Base-by-base conservation (phyloP, 1,140 invertebrate genomes). In the Diplogasteroides magnus region DNA sequence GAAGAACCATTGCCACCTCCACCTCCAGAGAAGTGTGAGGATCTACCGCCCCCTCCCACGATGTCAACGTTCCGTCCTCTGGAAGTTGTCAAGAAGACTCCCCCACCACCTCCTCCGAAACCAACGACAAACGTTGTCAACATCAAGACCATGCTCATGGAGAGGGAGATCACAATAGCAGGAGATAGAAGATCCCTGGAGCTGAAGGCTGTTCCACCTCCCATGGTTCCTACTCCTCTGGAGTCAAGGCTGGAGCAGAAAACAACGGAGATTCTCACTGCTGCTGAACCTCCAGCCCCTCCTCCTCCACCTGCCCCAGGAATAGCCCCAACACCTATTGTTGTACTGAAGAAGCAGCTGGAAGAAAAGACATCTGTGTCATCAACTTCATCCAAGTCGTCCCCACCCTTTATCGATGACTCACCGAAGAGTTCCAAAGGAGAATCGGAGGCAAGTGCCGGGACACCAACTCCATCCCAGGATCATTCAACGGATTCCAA, bases 361-460 rank as follows among this genome's bases (percentile, higher is more conserved):
- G 61, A 27, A 1, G 65, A 25, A 6, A 58, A 62, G 37, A 55
- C 62, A 2, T 15, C 37, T 0, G 55, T 29, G 31, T 19, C 23
- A 23, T 23, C 32, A 0, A 26, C 31, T 2, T 62, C 55, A 19
- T 11, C 37, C 2, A 57, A 59, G 0, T 59, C 61, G 28, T 68
- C 71, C 14, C 73, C 73, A 28, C 73, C 73, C 13, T 74, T 68
- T 61, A 74, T 74, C 64, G 73, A 74, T 31, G 73, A 74, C 55
- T 68, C 64, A 13, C 70, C 73, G 0, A 72, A 64, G 32, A 66
- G 61, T 58, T 58, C 31, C 65, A 67, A 67, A 27, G 55, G 2
- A 26, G 59, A 29, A 13, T 26, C 28, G 23, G 59, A 61, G 55
- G 55, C 15, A 19, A 56, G 0, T 56, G 23, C 15, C 15, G 23